Percentiles rank a stretch among this genome's conserved stretches.
phyloP scores from a whole-genome alignment of 2,888 invertebrate species.

The Erebia aethiops region DNA sequence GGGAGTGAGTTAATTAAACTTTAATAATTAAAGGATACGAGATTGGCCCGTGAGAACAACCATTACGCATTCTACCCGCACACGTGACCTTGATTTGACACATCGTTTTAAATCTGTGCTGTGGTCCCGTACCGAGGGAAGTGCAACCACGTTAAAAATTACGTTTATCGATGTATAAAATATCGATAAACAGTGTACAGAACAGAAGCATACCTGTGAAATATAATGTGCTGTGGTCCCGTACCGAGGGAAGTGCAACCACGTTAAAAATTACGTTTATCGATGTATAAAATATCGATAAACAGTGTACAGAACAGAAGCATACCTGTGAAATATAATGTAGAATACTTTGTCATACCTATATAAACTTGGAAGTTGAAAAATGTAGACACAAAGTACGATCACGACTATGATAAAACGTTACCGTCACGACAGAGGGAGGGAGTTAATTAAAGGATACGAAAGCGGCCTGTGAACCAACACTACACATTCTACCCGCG shows the following conservation, averaged over 20 bases:
- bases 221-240: conserved; percentile 12
- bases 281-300: too few species aligned
- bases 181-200: too few species aligned
- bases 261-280: too few species aligned
- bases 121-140: conserved; percentile 5
- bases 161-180: too few species aligned
- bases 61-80: conserved; percentile 35
- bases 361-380: not conserved
- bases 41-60: conserved; percentile 42
- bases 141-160: too few species aligned
- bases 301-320: too few species aligned
- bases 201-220: too few species aligned
- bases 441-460: conserved; percentile 49
- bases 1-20: conserved; percentile 31
- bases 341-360: not conserved
- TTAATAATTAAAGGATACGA: conserved; percentile 48
- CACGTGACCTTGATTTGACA: conserved; percentile 39
- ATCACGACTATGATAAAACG: conserved; percentile 27
- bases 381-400: not conserved
- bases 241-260: conserved; percentile 2
- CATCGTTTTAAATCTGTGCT: conserved; percentile 34
- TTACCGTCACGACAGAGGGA: conserved; percentile 32
- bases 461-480: conserved; percentile 41
- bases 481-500: conserved; percentile 35
- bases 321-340: too few species aligned